Evolutionary conservation across 1,140 invertebrate genomes (phyloP), one percentile per base, ranked within the genome.

Genomic region (honey bee (Apis mellifera)): DNA sequence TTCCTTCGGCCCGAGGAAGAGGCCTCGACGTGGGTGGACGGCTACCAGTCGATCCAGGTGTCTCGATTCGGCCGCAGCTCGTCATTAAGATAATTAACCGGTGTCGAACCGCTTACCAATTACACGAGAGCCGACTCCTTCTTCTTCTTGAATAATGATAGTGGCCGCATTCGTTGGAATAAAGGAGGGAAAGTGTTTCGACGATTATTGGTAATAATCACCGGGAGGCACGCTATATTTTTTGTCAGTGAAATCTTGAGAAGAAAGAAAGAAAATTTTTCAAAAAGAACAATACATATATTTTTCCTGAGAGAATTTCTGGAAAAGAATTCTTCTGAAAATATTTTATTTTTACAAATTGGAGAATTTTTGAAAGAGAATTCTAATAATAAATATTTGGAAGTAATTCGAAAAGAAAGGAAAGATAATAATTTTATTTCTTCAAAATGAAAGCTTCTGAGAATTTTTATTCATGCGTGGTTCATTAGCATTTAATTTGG

Each of bases 1-100:
- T 26, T 23, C 62, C 26, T 64, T 64, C 62, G 69, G 65, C 52
- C 32, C 66, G 57, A 74, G 26, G 71, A 82, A 84, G 78, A 86
- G 60, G 69, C 54, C 64, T 15, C 68, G 52, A 85, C 85, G 90
- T 89, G 89, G 89, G 89, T 88, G 89, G 89, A 89, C 78, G 60
- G 42, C 64, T 82, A 75, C 82, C 86, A 90, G 89, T 90, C 82
- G 83, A 74, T 55, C 64, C 78, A 81, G 76, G 65, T 84, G 82
- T 84, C 77, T 86, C 88, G 83, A 73, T 82, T 86, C 60, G 80
- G 15, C 75, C 84, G 83, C 77, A 84, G 62, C 82, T 83, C 64
- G 62, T 48, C 26, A 68, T 72, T 62, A 54, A 26, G 48, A 32
- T 71, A 57, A 70, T 76, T 70, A 7, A 57, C 48, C 12, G 26